Base-by-base conservation (phyloP, 2,797 vertebrate species). In the Lutjanus argentimaculatus region DNA sequence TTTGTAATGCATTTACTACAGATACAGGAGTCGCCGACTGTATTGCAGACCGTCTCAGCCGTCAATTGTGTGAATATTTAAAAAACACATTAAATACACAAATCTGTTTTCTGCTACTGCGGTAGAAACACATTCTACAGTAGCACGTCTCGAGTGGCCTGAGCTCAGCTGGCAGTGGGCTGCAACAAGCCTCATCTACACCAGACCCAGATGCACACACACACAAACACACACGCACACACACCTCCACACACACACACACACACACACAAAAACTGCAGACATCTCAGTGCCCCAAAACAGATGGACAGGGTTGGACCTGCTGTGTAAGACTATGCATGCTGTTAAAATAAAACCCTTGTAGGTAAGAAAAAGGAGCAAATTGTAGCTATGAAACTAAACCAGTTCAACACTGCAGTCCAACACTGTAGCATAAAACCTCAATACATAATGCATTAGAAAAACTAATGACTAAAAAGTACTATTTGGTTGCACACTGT, bases 101-200 rank as follows among this genome's bases (percentile, higher is more conserved):
- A 53, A 43, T 73, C 19, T 36, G 4, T 13, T 52, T 62, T 67
- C 51, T 25, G 67, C 42, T 52, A 30, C 25, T 58, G 53, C 25
- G 52, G 13, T 42, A 43, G 19, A 48, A 61, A 62, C 42, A 21
- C 10, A 19, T 45, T 46, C 14, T 75, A 15, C 25, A 22, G 51
- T 19, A 16, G 25, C 57, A 42, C 11, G 7, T 51, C 25, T 77
- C 17, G 25, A 69, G 53, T 42, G 45, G 75, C 74, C 51, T 66
- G 73, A 57, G 67, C 43, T 85, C 45, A 82, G 56, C 70, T 83
- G 81, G 78, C 76, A 82, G 58, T 11, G 63, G 51, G 14, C 53
- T 63, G n/a, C 22, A 79, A 43, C 40, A 57, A 70, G 48, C 46
- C 21, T 58, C 43, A 59, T 77, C 67, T 77, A 79, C 42, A 63